Evolutionary conservation across 2,797 vertebrate species (phyloP), one percentile per base, ranked within the genome.

Genomic region (Paguma larvata): DNA sequence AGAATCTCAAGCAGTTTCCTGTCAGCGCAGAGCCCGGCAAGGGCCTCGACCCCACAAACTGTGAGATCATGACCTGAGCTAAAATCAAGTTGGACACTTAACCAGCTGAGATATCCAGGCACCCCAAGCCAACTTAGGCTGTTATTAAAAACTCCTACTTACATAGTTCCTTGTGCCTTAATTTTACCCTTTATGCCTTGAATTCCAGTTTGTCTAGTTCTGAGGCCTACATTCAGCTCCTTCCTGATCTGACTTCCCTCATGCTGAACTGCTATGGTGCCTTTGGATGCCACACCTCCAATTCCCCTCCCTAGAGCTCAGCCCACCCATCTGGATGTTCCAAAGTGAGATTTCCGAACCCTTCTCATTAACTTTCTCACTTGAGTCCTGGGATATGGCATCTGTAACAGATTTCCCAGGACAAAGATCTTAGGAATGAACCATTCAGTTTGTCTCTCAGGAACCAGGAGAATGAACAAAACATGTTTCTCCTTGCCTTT

Each of bases 71-170:
- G 56, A 59, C 21, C 21, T 59, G 21, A 59, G 21, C 56, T 59
- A 21, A 23, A 23, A 59, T 59, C 8, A 23, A 23, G 56, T 59
- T 23, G 56, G 56, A 59, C 56, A 59, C 56, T 59, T 59, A 59
- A 59, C 56, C 56, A 59, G 23, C 7, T 21, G 21, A 59, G 56
- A 59, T 59, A 59, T 59, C 56, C 56, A 59, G 21, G 56, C 8
- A 1, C 21, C 21, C 56, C 8, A 95, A 94, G 18, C 32, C 78
- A 97, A 91, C 94, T 97, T 97, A 94, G 80, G 30, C 67, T 95
- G 44, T 70, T 51, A 91, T 93, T 96, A 79, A 95, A 91, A 38
- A 91, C 34, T 73, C 51, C 44, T 77, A 84, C 48, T 53, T 86
- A 67, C 1, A 70, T 48, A 48, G 56, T 91, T 67, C 48, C 67